Evolutionary conservation across 2,888 invertebrate species (phyloP).

Genomic region (Lasioglossum malachurum): DNA sequence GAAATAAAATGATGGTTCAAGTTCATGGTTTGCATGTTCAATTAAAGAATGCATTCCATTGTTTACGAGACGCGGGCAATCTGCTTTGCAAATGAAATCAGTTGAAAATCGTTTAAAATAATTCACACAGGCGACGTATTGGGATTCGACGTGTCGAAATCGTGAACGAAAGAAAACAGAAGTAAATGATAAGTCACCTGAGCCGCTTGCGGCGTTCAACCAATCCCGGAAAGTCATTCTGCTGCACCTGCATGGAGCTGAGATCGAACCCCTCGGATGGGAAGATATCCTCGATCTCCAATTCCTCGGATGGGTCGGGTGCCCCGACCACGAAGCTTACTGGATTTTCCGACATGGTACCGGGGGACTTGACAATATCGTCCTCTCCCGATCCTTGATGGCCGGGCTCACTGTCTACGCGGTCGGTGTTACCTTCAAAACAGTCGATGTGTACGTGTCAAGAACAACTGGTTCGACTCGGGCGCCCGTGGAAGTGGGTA

Average conservation of each 20-base stretch:
- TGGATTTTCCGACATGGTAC: slow-evolving; percentile 77
- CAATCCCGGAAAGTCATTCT: slow-evolving; percentile 79
- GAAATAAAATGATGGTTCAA: not conserved
- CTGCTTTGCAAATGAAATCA: not conserved
- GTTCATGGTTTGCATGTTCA: not conserved
- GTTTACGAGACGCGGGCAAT: not conserved
- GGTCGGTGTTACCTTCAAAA: slow-evolving; percentile 82
- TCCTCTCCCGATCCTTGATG: slow-evolving; percentile 43
- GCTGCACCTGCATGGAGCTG: slow-evolving; percentile 68
- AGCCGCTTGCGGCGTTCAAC: slow-evolving; percentile 85
- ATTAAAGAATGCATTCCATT: not conserved
- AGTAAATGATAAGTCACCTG: slow-evolving; percentile 79
- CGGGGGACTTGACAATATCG: slow-evolving; percentile 16
- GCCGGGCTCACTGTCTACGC: slow-evolving; percentile 42
- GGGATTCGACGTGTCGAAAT: not conserved
- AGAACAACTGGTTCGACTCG: slow-evolving; percentile 12
- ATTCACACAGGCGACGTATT: not conserved
- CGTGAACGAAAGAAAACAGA: not conserved
- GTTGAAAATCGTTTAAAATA: not conserved
- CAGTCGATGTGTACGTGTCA: slow-evolving; percentile 53
- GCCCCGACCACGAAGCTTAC: slow-evolving; percentile 83
- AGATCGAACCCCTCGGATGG: slow-evolving; percentile 75
- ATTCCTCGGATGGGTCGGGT: slow-evolving; percentile 73
- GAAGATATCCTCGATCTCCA: slow-evolving; percentile 82
- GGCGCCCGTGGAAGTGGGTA: not conserved